A percentile compares a stretch with the other conserved stretches of the same genome.
Conservation (phyloP, 2,113 vertebrate genomes). For the Speoplatyrhinus poulsoni region DNA sequence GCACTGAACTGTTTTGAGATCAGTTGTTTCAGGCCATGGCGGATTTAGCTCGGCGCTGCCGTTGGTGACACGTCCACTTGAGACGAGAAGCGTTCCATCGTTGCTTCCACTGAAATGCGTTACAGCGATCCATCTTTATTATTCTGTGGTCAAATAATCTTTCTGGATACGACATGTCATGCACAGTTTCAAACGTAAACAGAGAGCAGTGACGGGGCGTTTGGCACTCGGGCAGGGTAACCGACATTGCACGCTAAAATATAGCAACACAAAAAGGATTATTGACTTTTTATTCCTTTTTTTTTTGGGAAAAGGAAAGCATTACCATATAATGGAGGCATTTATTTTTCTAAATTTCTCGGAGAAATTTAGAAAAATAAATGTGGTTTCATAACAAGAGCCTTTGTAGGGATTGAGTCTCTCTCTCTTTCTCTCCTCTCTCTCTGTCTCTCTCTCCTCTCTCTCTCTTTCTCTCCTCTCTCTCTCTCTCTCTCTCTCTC, state of each 20-base stretch:
- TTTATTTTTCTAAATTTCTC: no score
- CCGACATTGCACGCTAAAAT: neutral
- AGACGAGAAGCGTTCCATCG: no score
- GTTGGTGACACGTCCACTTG: no score
- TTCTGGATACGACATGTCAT: no score
- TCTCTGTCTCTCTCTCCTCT: neutral
- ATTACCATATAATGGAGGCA: neutral
- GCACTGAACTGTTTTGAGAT: no score
- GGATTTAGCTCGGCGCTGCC: no score
- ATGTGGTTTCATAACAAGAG: conserved; percentile 26
- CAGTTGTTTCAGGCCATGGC: no score
- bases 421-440: conserved; percentile 12
- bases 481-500: neutral
- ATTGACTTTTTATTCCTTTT: neutral
- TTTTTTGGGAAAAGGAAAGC: neutral
- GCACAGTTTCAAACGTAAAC: no score
- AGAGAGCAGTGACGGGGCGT: neutral
- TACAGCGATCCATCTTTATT: no score
- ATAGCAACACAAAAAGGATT: neutral
- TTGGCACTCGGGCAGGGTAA: no score
- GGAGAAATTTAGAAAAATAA: conserved; percentile 26
- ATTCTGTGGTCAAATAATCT: no score
- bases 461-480: neutral
- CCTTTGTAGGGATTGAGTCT: conserved; percentile 19
- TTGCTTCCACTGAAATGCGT: no score